Conservation (phyloP, 35 echinoderm and acorn worm genomes). For the Chiridota heheva region DNA sequence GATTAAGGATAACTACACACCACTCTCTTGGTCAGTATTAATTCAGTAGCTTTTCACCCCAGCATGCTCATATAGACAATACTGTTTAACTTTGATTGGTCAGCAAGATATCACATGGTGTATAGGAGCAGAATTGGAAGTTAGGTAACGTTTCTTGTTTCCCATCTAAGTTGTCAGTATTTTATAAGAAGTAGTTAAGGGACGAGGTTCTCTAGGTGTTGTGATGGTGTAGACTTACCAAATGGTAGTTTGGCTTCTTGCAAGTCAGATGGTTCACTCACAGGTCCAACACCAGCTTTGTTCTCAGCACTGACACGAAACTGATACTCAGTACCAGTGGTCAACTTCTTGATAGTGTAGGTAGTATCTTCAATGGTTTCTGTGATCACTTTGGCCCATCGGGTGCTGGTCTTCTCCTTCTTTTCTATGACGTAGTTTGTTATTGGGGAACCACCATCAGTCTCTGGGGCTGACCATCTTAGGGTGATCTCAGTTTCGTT, state of each 20-base stretch:
- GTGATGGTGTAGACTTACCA: conserved; percentile 56
- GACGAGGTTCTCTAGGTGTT: too few relatives aligned
- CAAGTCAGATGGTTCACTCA: conserved; percentile 51
- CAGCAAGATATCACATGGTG: conserved; percentile 47
- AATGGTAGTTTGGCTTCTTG: conserved; percentile 51
- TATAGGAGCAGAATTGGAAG: conserved; percentile 63
- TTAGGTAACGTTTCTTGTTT: too few relatives aligned
- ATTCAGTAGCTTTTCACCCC: too few relatives aligned
- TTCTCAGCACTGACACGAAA: conserved; percentile 57
- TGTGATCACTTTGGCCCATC: conserved; percentile 42
- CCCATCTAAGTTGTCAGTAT: too few relatives aligned
- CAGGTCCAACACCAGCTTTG: conserved; percentile 32
- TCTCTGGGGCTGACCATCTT: conserved; percentile 44
- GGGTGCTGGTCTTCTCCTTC: conserved; percentile 12
- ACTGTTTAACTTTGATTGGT: conserved; percentile 61
- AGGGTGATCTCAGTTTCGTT: conserved; percentile 33
- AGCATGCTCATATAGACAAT: too few relatives aligned
- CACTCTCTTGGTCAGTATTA: too few relatives aligned
- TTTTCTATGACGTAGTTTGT: conserved; percentile 46
- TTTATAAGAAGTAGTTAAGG: too few relatives aligned
- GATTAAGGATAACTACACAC: too few relatives aligned
- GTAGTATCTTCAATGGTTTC: conserved; percentile 1
- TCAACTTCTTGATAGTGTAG: conserved; percentile 16
- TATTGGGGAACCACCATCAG: conserved; percentile 64
- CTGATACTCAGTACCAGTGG: conserved; percentile 23